Evolutionary conservation across 2,113 vertebrate genomes (phyloP).

Genomic region (Lipophrys pholis): DNA sequence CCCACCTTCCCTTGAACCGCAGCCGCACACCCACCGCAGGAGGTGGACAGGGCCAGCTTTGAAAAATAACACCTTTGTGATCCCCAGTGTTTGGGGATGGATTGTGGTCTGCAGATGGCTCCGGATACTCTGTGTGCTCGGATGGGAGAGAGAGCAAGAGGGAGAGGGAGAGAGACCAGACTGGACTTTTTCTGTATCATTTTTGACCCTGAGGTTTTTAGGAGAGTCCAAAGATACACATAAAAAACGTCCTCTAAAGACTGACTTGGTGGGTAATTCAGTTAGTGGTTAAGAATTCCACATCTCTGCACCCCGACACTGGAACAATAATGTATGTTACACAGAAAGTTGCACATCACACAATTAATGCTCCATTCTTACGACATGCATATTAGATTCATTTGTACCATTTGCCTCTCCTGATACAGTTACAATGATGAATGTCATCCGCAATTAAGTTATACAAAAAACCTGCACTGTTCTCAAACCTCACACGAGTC

Average conservation of each 20-base stretch:
- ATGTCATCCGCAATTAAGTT: slow-evolving; percentile 42
- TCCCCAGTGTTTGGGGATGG: slow-evolving; percentile 94
- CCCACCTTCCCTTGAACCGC: slow-evolving; percentile 94
- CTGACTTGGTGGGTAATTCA: background rate
- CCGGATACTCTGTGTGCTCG: slow-evolving; percentile 84
- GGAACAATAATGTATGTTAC: background rate
- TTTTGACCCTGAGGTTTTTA: slow-evolving; percentile 11
- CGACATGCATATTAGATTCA: background rate
- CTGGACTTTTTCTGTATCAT: slow-evolving; percentile 8
- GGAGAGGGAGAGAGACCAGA: slow-evolving; percentile 11
- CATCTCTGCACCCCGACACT: background rate
- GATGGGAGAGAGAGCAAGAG: slow-evolving; percentile 29
- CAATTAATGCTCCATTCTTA: background rate
- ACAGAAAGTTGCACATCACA: background rate
- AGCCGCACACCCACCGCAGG: slow-evolving; percentile 91
- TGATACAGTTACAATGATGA: background rate
- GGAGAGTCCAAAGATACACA: background rate
- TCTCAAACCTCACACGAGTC: slow-evolving; percentile 56
- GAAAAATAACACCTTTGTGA: slow-evolving; percentile 99
- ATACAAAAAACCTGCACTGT: slow-evolving; percentile 32
- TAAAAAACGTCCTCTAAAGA: background rate
- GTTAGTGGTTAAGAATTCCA: background rate
- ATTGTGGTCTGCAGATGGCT: slow-evolving; percentile 96
- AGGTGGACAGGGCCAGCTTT: slow-evolving; percentile 92
- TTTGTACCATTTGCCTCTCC: background rate